A percentile compares a stretch with the other conserved stretches of the same genome.
phyloP scores from a whole-genome alignment of 2,113 vertebrate species.

The Hassar affinis region DNA sequence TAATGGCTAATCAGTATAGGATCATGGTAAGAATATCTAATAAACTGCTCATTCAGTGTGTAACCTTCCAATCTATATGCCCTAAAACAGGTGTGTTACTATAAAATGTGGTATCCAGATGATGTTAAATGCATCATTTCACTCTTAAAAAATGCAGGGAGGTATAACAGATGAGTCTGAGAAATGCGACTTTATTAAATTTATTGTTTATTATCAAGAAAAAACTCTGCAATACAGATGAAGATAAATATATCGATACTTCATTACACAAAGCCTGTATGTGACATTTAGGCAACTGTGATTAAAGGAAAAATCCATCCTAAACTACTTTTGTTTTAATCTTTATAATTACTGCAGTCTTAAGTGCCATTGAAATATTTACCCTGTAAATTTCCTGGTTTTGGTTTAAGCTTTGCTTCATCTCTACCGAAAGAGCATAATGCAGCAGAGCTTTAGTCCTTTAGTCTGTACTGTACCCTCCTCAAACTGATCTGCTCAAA shows the following conservation, averaged over 20 bases:
- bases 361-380: too few relatives aligned
- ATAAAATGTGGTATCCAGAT: neutral
- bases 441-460: neutral
- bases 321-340: neutral
- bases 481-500: neutral
- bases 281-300: neutral
- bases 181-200: neutral
- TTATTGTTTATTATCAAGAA: neutral
- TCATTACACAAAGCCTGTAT: neutral
- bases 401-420: neutral
- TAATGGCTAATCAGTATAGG: constrained; percentile 8
- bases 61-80: neutral
- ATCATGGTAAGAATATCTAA: neutral
- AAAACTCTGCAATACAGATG: neutral
- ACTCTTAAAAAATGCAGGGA: neutral
- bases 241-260: neutral
- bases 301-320: neutral
- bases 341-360: neutral
- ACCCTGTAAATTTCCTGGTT: too few relatives aligned
- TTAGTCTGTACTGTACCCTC: neutral
- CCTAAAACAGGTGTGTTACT: neutral
- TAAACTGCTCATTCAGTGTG: neutral
- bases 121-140: constrained; percentile 5
- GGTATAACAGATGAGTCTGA: neutral
- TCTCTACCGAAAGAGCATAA: neutral